Evolutionary conservation across 2,113 vertebrate genomes (phyloP).

Genomic region (Arenaria interpres): DNA sequence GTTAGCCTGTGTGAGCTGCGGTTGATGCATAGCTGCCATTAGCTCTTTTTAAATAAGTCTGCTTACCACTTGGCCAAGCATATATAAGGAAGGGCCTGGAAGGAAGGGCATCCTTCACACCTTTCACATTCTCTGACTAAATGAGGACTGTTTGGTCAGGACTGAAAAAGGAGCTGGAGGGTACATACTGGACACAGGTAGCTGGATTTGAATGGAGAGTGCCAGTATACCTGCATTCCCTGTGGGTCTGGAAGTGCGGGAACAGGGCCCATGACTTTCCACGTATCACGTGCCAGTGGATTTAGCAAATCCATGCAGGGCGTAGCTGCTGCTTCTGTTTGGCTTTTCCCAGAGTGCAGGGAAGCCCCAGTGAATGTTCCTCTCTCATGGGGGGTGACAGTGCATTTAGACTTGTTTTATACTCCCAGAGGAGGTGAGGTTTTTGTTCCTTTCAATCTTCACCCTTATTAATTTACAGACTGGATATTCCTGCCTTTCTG

Average conservation of each 20-base stretch:
- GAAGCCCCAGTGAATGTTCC: background rate
- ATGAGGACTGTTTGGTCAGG: background rate
- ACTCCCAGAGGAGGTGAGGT: background rate
- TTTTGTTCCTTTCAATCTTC: background rate
- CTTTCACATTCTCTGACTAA: background rate
- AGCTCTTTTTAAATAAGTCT: background rate
- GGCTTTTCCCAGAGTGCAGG: background rate
- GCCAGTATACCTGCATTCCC: background rate
- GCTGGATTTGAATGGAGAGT: background rate
- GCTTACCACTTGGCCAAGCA: background rate
- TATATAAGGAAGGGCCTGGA: background rate
- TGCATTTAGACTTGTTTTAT: background rate
- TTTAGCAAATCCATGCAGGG: background rate
- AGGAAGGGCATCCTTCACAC: background rate
- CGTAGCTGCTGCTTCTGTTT: background rate
- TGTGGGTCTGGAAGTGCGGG: background rate
- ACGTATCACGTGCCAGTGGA: background rate
- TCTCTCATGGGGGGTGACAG: background rate
- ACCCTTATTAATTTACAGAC: background rate
- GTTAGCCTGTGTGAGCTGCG: background rate
- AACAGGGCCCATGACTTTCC: background rate
- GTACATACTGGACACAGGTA: background rate
- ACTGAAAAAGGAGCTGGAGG: background rate
- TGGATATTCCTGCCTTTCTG: background rate
- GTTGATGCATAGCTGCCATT: background rate